Evolutionary conservation across 2,888 invertebrate species (phyloP), one percentile per base, ranked within the genome.

Genomic region (Leptinotarsa juncta): DNA sequence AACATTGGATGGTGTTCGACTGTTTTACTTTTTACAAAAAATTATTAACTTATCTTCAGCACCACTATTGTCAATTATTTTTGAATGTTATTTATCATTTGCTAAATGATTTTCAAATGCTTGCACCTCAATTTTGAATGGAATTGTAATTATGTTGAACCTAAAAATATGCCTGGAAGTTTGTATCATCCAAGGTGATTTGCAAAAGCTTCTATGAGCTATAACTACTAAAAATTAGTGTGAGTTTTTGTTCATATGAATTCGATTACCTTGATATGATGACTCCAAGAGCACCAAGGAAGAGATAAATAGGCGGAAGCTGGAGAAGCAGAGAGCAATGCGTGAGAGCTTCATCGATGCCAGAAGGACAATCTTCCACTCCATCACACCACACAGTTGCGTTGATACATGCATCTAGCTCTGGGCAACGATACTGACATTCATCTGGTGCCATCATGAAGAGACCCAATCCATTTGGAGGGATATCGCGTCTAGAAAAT

Each of bases 301-400:
- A 89, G 32, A 95, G 90, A 81, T 94, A 94, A 79, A 95, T 91
- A 68, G 93, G 93, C 14, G 96, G 96, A 79, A 95, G 89, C 77
- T 94, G 92, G 78, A 96, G 89, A 62, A 96, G 89, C 72, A 95
- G 91, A 68, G 94, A 95, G 84, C 96, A 96, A 85, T 95, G 94
- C 16, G 93, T 90, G 77, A 95, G 90, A 5, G 95, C 91, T 88
- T 95, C 95, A 87, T 96, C 95, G 80, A 93, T 92, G 0, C 94
- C 95, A 3, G 92, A 93, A 14, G 95, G 95, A 84, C 96, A 96
- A 85, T 96, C 95, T 68, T 90, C 88, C 53, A 91, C 87, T 20
- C 95, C 95, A 83, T 95, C 95, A 83, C 95, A 96, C 95, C 95
- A 95, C 70, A 95, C 90, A 66, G 93, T 92, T 0, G 93, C 90